A percentile compares a stretch with the other conserved stretches of the same genome.
Conservation (phyloP, 2,888 invertebrate species). For the Suillia variegata region DNA sequence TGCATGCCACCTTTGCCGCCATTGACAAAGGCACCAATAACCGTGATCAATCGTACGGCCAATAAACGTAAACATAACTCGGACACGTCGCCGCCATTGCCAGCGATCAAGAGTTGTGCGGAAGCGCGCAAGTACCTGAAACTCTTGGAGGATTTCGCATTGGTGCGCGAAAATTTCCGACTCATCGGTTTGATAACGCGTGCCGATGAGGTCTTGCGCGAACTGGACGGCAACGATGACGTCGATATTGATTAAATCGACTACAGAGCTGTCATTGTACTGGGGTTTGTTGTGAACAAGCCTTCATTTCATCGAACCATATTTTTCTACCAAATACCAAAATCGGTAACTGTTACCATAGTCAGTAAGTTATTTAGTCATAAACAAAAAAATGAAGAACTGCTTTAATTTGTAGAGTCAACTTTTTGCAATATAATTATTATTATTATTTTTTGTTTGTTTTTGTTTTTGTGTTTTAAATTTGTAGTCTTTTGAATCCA, state of each 20-base stretch:
- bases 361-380: not conserved
- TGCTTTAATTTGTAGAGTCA: not conserved
- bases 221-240: conserved; percentile 44
- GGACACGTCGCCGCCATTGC: conserved; percentile 34
- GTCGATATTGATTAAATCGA: conserved; percentile 32
- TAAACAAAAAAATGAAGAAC: not conserved
- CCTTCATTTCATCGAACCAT: too few species aligned
- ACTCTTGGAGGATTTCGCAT: conserved; percentile 52
- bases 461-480: too few species aligned
- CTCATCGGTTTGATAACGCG: conserved; percentile 54
- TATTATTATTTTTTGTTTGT: too few species aligned
- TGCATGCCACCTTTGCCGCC: conserved; percentile 32
- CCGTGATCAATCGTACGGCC: conserved; percentile 20
- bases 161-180: conserved; percentile 52
- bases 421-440: not conserved
- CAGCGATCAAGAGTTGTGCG: conserved; percentile 33
- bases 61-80: not conserved
- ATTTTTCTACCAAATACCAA: not conserved
- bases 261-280: too few species aligned
- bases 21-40: conserved; percentile 34
- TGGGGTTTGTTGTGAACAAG: too few species aligned
- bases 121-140: conserved; percentile 56
- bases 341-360: not conserved
- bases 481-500: too few species aligned
- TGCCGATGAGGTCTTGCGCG: conserved; percentile 53